Base-by-base conservation (phyloP, 2,888 invertebrate species). In the Mycogona germanica region DNA sequence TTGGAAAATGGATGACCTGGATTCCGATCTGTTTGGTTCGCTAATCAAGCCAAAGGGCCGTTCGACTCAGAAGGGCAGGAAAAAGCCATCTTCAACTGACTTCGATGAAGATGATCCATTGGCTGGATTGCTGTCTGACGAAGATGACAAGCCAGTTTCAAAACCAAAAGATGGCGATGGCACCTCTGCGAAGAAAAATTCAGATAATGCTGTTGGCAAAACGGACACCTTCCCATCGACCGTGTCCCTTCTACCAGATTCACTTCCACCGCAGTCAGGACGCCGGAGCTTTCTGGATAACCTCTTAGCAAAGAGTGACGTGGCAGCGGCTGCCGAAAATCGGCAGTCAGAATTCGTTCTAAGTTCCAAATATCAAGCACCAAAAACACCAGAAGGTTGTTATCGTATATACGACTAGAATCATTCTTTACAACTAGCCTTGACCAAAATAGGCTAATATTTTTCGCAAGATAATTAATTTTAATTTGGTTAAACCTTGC, bases 81-180 rank as follows among this genome's bases (percentile, higher is more conserved):
- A 45, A 45, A 45, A 19, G 4, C 23, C 21, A 45, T 26, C 28
- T 23, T 17, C 17, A 45, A 25, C 17, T 45, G 25, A 26, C 3
- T 47, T 47, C 30, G 47, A 47, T 30, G 47, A 47, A n/a, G 47
- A 47, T 17, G 47, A 47, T 47, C 47, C 47, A n/a, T 28, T 47
- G 2, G 47, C 47, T 47, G 47, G 47, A 17, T 28, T 47, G 17
- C 30, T 47, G 32, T 28, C 47, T n/a, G 47, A 47, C 30, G n/a
- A 28, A 17, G 47, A 47, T 23, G 47, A 47, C 9, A 28, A 14
- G 14, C 6, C 19, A 5, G 44, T 3, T 6, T 4, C 44, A 44
- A 23, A 21, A 21, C 23, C 19, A 21, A 44, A 23, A 17, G 23
- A 21, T 21, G 19, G 23, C 44, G 19, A 44, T 14, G 4, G 19